A percentile compares a stretch with the other conserved stretches of the same genome.
These are phyloP conservation scores for Pristionchus fissidentatus DNA, from an alignment of 2,888 invertebrate genomes.

Conservation along the genomic window DNA sequence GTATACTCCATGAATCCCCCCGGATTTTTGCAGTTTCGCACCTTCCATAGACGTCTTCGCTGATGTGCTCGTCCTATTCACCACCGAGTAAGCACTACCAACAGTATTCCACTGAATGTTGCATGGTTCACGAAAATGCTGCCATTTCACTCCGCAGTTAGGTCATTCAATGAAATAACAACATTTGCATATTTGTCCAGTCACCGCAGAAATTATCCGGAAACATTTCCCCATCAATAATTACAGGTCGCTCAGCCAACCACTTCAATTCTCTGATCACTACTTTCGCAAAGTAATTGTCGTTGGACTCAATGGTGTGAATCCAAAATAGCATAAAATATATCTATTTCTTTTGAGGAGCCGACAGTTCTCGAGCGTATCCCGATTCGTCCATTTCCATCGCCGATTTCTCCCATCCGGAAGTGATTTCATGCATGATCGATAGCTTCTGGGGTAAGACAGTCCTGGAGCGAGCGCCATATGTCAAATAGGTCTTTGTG, in stretches of 20 bases:
- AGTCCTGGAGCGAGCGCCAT: too few species aligned
- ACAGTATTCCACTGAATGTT: too few species aligned
- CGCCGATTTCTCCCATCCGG: not conserved
- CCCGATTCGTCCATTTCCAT: slow-evolving; percentile 11
- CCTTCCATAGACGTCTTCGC: not conserved
- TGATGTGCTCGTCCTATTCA: not conserved
- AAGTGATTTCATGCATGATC: slow-evolving; percentile 5
- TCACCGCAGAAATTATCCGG: not conserved
- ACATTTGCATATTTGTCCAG: not conserved
- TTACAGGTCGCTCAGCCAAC: not conserved
- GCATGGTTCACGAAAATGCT: too few species aligned
- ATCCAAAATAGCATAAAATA: not conserved
- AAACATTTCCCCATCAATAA: not conserved
- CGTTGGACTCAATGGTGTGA: not conserved
- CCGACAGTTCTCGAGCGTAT: not conserved
- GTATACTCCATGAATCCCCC: too few species aligned
- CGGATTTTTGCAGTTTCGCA: not conserved
- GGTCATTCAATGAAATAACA: not conserved
- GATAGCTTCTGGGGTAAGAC: slow-evolving; percentile 22
- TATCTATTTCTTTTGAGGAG: not conserved
- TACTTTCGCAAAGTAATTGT: not conserved
- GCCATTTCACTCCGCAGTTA: too few species aligned
- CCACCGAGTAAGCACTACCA: not conserved
- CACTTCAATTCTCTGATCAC: not conserved
- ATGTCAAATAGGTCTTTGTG: too few species aligned